Evolutionary conservation across 2,797 vertebrate species (phyloP), one percentile per base, ranked within the genome.

Genomic region (Synaphobranchus kaupii): DNA sequence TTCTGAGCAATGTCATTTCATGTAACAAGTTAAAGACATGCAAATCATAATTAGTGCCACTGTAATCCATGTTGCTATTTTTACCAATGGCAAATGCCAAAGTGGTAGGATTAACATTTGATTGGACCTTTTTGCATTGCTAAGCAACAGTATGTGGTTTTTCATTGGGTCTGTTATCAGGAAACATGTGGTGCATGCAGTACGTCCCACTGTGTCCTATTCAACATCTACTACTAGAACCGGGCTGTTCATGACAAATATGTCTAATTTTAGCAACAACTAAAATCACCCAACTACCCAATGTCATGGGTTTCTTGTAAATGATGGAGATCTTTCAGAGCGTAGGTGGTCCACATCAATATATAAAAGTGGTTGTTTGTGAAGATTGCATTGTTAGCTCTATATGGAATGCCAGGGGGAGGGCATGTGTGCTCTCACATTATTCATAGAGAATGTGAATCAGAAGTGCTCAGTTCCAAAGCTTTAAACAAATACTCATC

Each of bases 401-500:
- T 39, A 39, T 39, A n/a, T 87, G 80, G 84, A 60, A 88, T 80
- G 87, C 89, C 86, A 87, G 80, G 48, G 54, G 86, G 71, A 39
- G 73, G 44, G 84, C 88, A 78, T 54, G 66, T 60, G 78, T 78
- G 54, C 87, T 56, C 84, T 54, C 34, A 88, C 90, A 89, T 88
- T 87, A 85, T 87, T 88, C 87, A 86, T 88, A 63, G 80, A 84
- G 85, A 80, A 80, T 22, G 60, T 20, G 85, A 86, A 82, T 90
- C 47, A 86, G 48, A 48, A 81, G 20, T 25, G 76, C 84, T 88
- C 17, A 73, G 81, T 44, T 89, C 44, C 17, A 78, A 47, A 44
- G 84, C 85, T 68, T 90, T 86, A 90, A 89, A 89, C 90, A 89
- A 88, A 90, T 87, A 88, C 78, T 28, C 84, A 54, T 82, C 86